phyloP scores from a whole-genome alignment of 2,113 vertebrate species.

The Odobenus rosmarus region DNA sequence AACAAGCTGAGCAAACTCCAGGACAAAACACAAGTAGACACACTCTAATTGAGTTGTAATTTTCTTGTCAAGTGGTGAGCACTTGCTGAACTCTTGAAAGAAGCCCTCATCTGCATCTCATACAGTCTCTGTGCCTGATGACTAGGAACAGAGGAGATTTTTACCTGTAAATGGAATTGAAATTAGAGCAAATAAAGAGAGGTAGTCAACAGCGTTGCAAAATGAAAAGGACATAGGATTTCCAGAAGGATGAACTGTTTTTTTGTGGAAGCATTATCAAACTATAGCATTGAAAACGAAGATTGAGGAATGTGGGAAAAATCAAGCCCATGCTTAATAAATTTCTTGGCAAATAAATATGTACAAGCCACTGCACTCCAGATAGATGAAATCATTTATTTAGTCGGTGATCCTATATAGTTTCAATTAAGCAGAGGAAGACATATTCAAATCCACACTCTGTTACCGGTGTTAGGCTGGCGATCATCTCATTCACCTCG shows the following conservation, averaged over 20 bases:
- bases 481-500: neutral
- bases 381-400: neutral
- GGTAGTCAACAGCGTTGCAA: constrained; percentile 58
- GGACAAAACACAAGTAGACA: neutral
- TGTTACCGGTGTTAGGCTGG: neutral
- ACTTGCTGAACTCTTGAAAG: constrained; percentile 54
- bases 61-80: constrained; percentile 41
- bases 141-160: neutral
- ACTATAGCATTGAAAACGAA: constrained; percentile 55
- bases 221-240: constrained; percentile 61
- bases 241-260: constrained; percentile 52
- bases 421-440: neutral
- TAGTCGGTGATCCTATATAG: neutral
- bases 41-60: constrained; percentile 65
- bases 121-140: neutral
- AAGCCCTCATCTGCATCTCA: neutral
- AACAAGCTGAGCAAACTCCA: neutral
- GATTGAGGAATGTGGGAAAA: neutral
- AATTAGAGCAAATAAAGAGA: constrained; percentile 64
- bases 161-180: constrained; percentile 36
- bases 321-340: neutral
- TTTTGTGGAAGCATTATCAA: constrained; percentile 60
- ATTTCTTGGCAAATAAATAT: neutral
- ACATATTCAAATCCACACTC: neutral
- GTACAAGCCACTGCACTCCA: neutral